Percentiles rank a stretch among this genome's conserved stretches.
Conservation (phyloP, 2,888 invertebrate genomes). For the Pyrocoelia pectoralis region DNA sequence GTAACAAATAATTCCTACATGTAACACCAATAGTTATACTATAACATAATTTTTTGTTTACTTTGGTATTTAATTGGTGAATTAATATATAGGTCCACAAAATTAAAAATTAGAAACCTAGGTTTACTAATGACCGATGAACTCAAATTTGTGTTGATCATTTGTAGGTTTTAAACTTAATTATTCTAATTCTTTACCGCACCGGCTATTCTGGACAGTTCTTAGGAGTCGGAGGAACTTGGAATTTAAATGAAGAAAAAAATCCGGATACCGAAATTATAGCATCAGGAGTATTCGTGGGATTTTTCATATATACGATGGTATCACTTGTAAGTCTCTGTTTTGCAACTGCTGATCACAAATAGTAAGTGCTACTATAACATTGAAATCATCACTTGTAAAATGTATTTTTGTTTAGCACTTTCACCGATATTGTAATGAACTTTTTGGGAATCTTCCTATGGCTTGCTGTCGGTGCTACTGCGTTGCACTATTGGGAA, state of each 20-base stretch:
- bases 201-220: constrained; percentile 85
- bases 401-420: constrained; percentile 60
- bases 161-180: constrained; percentile 54
- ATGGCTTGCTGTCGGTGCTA: constrained; percentile 86
- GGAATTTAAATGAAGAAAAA: constrained; percentile 90
- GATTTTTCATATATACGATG: constrained; percentile 84
- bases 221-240: constrained; percentile 87
- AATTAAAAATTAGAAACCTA: too few relatives aligned
- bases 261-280: constrained; percentile 88
- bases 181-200: constrained; percentile 81
- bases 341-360: constrained; percentile 81
- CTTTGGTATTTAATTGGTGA: too few relatives aligned
- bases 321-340: constrained; percentile 78
- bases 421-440: constrained; percentile 83
- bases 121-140: too few relatives aligned
- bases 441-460: constrained; percentile 85
- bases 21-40: too few relatives aligned
- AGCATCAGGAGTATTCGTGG: constrained; percentile 86
- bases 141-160: too few relatives aligned
- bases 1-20: too few relatives aligned
- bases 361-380: constrained; percentile 63
- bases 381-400: too few relatives aligned
- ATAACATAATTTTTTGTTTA: too few relatives aligned
- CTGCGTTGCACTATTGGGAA: constrained; percentile 89
- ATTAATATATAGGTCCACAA: too few relatives aligned